A percentile compares a stretch with the other conserved stretches of the same genome.
phyloP scores from a whole-genome alignment of 2,113 vertebrate species.

The Lipophrys pholis region DNA sequence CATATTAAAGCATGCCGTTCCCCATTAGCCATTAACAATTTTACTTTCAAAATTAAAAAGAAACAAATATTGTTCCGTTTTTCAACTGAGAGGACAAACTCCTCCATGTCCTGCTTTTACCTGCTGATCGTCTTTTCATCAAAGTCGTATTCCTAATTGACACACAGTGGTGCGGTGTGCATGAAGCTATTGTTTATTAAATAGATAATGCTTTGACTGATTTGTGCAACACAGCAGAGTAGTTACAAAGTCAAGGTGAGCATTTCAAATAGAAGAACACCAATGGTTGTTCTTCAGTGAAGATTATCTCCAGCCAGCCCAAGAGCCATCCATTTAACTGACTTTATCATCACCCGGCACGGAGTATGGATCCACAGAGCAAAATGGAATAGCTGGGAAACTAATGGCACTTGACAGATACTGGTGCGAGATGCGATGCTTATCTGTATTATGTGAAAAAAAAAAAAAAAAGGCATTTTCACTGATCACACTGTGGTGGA shows the following conservation, averaged over 20 bases:
- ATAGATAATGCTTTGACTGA: slow-evolving; percentile 25
- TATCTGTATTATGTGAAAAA: slow-evolving; percentile 78
- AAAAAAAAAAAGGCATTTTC: slow-evolving; percentile 71
- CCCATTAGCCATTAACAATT: not conserved
- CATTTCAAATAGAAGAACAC: slow-evolving; percentile 50
- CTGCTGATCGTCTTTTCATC: slow-evolving; percentile 9
- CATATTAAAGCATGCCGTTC: too few relatives aligned
- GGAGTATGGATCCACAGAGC: slow-evolving; percentile 63
- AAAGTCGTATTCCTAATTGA: slow-evolving; percentile 13
- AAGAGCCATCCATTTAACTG: slow-evolving; percentile 75
- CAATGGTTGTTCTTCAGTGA: slow-evolving; percentile 51
- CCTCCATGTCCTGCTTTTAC: not conserved
- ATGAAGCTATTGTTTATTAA: slow-evolving; percentile 31
- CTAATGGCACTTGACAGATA: slow-evolving; percentile 80
- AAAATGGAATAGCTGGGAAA: slow-evolving; percentile 75
- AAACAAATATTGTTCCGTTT: not conserved
- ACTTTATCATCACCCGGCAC: slow-evolving; percentile 75
- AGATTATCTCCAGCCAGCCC: slow-evolving; percentile 64
- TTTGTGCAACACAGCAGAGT: slow-evolving; percentile 17
- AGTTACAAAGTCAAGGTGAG: slow-evolving; percentile 55
- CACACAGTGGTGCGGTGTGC: not conserved
- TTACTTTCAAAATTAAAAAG: not conserved
- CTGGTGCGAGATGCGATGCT: slow-evolving; percentile 72
- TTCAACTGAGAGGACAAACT: not conserved
- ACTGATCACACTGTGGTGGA: slow-evolving; percentile 35